A percentile compares a stretch with the other conserved stretches of the same genome.
Conservation (phyloP, 23 tunicate genomes). For the Halocynthia roretzi region DNA sequence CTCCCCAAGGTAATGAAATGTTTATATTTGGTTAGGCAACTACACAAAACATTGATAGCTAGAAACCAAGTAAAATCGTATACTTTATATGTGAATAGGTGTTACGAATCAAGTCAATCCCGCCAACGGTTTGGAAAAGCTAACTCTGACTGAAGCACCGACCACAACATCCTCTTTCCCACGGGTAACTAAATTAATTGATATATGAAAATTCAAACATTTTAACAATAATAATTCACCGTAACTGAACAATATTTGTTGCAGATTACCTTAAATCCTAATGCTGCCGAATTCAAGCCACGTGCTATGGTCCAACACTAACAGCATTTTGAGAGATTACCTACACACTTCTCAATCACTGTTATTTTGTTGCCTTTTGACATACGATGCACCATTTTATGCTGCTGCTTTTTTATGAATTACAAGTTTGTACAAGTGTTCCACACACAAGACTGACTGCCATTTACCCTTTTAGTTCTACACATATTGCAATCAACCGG, state of each 20-base stretch:
- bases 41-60: neutral
- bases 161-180: neutral
- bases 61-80: neutral
- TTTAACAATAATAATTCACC: neutral
- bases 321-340: too few relatives aligned
- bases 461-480: too few relatives aligned
- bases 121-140: neutral
- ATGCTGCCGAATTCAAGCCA: slow-evolving; percentile 40
- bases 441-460: too few relatives aligned
- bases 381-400: too few relatives aligned
- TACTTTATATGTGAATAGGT: neutral
- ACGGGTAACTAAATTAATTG: neutral
- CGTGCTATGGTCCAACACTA: slow-evolving; percentile 9
- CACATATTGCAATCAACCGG: too few relatives aligned
- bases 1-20: slow-evolving; percentile 10
- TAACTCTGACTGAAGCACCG: slow-evolving; percentile 10
- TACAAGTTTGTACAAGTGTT: too few relatives aligned
- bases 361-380: too few relatives aligned
- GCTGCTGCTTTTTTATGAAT: too few relatives aligned
- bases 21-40: neutral
- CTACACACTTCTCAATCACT: too few relatives aligned
- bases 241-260: neutral
- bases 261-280: slow-evolving; percentile 30
- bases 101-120: neutral
- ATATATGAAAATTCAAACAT: too few relatives aligned